Conservation (phyloP, 2,113 vertebrate genomes). For the Etheostoma spectabile region DNA sequence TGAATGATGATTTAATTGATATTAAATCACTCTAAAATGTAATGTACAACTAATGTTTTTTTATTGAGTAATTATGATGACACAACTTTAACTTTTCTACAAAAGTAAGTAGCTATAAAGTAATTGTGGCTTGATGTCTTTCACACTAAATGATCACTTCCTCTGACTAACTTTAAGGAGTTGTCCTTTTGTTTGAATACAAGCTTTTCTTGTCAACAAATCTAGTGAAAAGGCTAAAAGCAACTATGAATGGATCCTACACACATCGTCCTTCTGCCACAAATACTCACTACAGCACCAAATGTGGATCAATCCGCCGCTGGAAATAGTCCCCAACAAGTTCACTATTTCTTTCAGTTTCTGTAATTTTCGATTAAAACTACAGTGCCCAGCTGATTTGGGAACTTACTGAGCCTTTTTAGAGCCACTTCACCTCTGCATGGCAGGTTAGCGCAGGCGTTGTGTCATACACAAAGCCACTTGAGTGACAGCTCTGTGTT, state of each 20-base stretch:
- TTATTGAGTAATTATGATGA: neutral
- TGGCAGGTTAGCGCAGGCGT: neutral
- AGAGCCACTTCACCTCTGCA: neutral
- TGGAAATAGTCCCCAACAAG: neutral
- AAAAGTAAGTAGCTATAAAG: neutral
- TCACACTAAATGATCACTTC: neutral
- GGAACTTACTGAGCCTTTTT: neutral
- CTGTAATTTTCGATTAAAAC: neutral
- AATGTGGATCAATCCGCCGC: neutral
- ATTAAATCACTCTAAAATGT: neutral
- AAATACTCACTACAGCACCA: neutral
- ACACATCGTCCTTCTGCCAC: neutral
- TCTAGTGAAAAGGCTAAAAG: neutral
- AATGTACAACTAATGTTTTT: neutral
- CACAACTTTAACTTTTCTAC: neutral
- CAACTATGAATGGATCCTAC: neutral
- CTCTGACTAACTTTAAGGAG: neutral
- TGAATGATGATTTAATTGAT: neutral
- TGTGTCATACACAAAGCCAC: conserved; percentile 11
- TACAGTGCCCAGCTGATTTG: neutral
- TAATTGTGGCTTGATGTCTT: neutral
- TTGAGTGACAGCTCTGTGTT: conserved; percentile 45
- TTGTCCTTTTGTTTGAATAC: neutral
- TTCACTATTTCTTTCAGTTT: neutral
- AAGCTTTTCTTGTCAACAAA: neutral